Conservation (phyloP, 1,140 invertebrate genomes). For the Drosophila sechellia region DNA sequence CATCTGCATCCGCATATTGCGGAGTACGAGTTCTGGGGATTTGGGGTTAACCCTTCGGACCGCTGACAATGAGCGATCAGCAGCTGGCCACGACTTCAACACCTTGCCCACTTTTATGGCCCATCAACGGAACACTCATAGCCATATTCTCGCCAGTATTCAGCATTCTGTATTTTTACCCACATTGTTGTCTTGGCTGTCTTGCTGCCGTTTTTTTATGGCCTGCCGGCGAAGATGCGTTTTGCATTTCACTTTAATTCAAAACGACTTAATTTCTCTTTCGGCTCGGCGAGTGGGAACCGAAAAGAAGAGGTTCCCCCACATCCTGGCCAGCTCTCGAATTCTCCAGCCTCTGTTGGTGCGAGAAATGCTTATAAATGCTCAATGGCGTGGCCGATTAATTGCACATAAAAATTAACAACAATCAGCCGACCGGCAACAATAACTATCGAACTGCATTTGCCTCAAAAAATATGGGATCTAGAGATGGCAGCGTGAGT, state of each 20-base stretch:
- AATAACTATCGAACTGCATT: constrained; percentile 38
- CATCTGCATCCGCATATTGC: constrained; percentile 16
- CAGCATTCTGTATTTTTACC: neutral
- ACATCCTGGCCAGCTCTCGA: too few species aligned
- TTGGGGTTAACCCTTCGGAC: neutral
- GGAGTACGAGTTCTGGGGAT: neutral
- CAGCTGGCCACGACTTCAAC: constrained; percentile 56
- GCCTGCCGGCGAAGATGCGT: constrained; percentile 35
- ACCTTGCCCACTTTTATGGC: constrained; percentile 76
- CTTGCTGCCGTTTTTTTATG: constrained; percentile 44
- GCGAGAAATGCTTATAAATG: constrained; percentile 80
- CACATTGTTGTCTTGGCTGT: constrained; percentile 61
- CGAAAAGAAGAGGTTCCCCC: neutral
- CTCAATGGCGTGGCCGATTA: constrained; percentile 80
- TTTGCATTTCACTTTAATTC: constrained; percentile 81
- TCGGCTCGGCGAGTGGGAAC: constrained; percentile 13
- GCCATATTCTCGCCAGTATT: neutral
- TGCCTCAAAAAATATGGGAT: neutral
- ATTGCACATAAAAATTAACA: constrained; percentile 83
- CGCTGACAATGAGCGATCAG: constrained; percentile 58
- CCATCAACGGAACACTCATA: constrained; percentile 28
- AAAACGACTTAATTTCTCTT: constrained; percentile 76
- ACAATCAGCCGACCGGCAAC: constrained; percentile 54
- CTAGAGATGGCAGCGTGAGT: constrained; percentile 27
- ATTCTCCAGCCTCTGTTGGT: constrained; percentile 8